phyloP scores from a whole-genome alignment of 2,888 invertebrate genomes.

The Papilio protenor region DNA sequence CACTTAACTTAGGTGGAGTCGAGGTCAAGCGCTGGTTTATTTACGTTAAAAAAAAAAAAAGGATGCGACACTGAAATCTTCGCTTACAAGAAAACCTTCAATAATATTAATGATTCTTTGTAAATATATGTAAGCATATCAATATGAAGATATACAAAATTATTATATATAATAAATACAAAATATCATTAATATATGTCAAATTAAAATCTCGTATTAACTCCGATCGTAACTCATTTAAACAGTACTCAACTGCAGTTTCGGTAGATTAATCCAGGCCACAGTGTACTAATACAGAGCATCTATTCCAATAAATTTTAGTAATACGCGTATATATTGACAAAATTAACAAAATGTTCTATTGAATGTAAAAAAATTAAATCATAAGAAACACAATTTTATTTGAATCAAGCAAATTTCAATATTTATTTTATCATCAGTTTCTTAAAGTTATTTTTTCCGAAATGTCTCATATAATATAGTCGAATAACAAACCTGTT shows the following conservation, averaged over 20 bases:
- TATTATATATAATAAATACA: not conserved
- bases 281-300: slow-evolving; percentile 14
- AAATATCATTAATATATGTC: slow-evolving; percentile 8
- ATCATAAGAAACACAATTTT: too few relatives aligned
- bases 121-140: not conserved
- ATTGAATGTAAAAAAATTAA: not conserved
- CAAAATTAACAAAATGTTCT: not conserved
- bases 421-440: too few relatives aligned
- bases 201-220: slow-evolving; percentile 15
- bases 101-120: not conserved
- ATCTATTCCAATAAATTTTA: not conserved
- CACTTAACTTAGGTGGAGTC: too few relatives aligned
- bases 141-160: not conserved
- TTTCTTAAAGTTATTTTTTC: not conserved
- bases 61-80: too few relatives aligned
- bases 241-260: slow-evolving; percentile 7
- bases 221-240: slow-evolving; percentile 11
- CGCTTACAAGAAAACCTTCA: not conserved
- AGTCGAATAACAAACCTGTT: not conserved
- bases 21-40: too few relatives aligned
- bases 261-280: slow-evolving; percentile 15
- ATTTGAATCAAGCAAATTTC: too few relatives aligned
- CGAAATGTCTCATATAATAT: not conserved
- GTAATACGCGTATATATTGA: not conserved
- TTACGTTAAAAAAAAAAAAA: too few relatives aligned